These are phyloP conservation scores for Noturus placidus DNA, from an alignment of 2,113 vertebrate genomes.

Conservation along the genomic window DNA sequence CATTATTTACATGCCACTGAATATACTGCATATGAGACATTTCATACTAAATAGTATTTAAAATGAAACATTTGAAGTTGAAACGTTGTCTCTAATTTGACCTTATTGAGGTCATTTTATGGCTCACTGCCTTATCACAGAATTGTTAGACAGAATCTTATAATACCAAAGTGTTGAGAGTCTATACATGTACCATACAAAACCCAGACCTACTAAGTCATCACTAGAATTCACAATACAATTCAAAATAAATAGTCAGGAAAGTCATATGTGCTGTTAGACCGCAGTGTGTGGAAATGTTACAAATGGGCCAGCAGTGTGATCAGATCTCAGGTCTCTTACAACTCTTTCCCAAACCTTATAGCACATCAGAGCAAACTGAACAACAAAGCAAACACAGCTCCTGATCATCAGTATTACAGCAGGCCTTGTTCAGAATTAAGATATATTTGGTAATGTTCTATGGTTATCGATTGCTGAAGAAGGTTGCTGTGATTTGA, in stretches of 20 bases:
- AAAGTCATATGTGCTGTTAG: background rate
- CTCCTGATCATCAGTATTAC: conserved; percentile 14
- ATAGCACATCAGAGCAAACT: conserved; percentile 6
- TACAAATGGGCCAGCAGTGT: conserved; percentile 35
- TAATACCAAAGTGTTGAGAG: background rate
- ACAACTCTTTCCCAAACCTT: conserved; percentile 20
- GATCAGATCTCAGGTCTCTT: conserved; percentile 21
- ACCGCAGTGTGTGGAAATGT: conserved; percentile 14
- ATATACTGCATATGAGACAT: background rate
- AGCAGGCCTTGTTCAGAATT: conserved; percentile 31
- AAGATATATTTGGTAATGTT: conserved; percentile 46
- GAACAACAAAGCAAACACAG: conserved; percentile 36
- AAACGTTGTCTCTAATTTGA: background rate
- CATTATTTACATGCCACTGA: background rate
- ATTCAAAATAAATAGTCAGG: background rate
- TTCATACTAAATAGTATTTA: background rate
- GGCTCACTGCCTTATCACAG: background rate
- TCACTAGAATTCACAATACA: background rate
- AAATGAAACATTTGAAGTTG: background rate
- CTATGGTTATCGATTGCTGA: conserved; percentile 49
- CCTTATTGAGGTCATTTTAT: background rate
- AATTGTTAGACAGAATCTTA: background rate
- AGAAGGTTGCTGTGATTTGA: conserved; percentile 45
- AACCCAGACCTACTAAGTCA: background rate
- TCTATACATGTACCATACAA: background rate